Percentiles rank a stretch among this genome's conserved stretches.
These are phyloP conservation scores for Eurois occulta DNA, from an alignment of 2,888 invertebrate genomes.

Conservation along the genomic window DNA sequence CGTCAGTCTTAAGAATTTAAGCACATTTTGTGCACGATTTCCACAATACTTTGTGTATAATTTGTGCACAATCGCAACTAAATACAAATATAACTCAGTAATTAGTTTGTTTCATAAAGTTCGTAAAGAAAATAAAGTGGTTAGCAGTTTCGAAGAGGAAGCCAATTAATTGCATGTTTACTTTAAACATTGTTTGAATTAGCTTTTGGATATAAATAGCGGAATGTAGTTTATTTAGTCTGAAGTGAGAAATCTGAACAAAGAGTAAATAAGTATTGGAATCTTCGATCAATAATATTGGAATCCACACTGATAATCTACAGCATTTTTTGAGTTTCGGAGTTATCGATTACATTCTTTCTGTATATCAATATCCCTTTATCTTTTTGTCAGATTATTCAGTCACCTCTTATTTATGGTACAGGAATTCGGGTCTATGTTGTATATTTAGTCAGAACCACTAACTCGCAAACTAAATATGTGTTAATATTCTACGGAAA, in stretches of 20 bases:
- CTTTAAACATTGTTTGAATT: slow-evolving; percentile 14
- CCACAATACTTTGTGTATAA: not conserved
- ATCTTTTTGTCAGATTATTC: too few species aligned
- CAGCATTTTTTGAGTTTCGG: not conserved
- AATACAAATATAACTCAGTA: slow-evolving; percentile 32
- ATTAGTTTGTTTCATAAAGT: slow-evolving; percentile 41
- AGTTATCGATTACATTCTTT: too few species aligned
- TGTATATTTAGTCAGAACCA: too few species aligned
- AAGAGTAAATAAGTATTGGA: not conserved
- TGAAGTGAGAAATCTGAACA: not conserved
- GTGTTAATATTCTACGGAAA: not conserved
- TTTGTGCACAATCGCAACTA: slow-evolving; percentile 23
- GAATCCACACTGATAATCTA: not conserved
- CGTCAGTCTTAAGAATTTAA: slow-evolving; percentile 5
- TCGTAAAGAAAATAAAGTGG: slow-evolving; percentile 28
- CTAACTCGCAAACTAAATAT: not conserved
- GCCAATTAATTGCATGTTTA: slow-evolving; percentile 27
- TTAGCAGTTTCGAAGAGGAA: slow-evolving; percentile 28
- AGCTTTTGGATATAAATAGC: slow-evolving; percentile 15
- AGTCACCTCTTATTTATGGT: not conserved
- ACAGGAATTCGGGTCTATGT: not conserved
- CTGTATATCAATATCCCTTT: too few species aligned
- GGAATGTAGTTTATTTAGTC: not conserved
- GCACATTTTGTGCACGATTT: not conserved
- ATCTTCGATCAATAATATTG: too few species aligned